These are phyloP conservation scores for Rotaria sp. DNA, from an alignment of 2,888 invertebrate species.

Conservation along the genomic window DNA sequence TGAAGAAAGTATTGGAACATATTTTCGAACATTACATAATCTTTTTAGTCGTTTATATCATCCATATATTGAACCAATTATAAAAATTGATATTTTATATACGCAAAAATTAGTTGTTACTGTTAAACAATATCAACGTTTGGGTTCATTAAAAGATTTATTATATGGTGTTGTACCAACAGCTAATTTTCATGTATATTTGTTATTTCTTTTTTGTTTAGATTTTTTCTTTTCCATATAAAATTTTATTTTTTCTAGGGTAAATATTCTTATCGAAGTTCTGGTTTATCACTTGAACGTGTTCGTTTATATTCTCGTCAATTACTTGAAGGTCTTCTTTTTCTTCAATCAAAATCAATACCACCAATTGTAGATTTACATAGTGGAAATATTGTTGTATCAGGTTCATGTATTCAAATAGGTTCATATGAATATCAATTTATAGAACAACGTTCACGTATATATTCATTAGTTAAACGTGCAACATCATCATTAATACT, in stretches of 20 bases:
- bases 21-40: neutral
- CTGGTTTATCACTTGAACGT: slow-evolving; percentile 4
- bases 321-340: slow-evolving; percentile 25
- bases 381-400: slow-evolving; percentile 9
- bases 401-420: neutral
- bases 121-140: neutral
- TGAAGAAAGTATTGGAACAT: neutral
- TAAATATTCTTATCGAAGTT: slow-evolving; percentile 4
- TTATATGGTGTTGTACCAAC: slow-evolving; percentile 16
- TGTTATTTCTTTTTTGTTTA: neutral
- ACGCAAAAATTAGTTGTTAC: neutral
- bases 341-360: neutral
- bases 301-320: neutral
- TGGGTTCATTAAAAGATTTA: slow-evolving; percentile 20
- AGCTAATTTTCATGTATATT: neutral
- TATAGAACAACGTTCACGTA: slow-evolving; percentile 23
- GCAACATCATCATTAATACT: neutral
- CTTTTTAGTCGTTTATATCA: neutral
- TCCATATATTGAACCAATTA: slow-evolving; percentile 5
- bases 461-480: neutral
- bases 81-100: neutral
- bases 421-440: slow-evolving; percentile 27
- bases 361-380: slow-evolving; percentile 11
- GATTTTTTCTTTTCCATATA: neutral
- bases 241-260: neutral